These are phyloP conservation scores for Drosophila nigromelanica DNA, from an alignment of 1,140 invertebrate species.

Conservation along the genomic window DNA sequence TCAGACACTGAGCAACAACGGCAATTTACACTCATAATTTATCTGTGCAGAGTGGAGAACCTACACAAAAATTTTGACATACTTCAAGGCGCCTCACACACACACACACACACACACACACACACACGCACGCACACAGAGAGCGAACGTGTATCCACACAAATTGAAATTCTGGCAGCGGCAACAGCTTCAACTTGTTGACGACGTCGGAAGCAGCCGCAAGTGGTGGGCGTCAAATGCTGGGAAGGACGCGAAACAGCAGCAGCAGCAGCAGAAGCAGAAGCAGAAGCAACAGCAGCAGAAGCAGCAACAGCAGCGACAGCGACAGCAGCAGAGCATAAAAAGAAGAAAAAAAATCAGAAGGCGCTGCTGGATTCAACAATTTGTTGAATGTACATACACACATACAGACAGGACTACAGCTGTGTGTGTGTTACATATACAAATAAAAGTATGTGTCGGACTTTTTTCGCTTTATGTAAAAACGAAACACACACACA, in stretches of 20 bases:
- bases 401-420: conserved; percentile 21
- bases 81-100: conserved; percentile 49
- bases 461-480: conserved; percentile 41
- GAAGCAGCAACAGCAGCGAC: conserved; percentile 16
- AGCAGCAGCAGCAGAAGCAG: conserved; percentile 15
- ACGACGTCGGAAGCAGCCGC: conserved; percentile 70
- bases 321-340: background rate
- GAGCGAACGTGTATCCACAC: conserved; percentile 9
- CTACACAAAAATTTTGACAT: conserved; percentile 53
- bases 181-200: conserved; percentile 81
- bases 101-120: background rate
- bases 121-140: conserved; percentile 3
- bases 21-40: conserved; percentile 58
- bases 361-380: conserved; percentile 70
- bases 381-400: conserved; percentile 78
- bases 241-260: conserved; percentile 26
- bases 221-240: conserved; percentile 63
- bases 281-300: conserved; percentile 16
- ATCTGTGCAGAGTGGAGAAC: conserved; percentile 26
- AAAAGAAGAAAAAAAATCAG: conserved; percentile 51
- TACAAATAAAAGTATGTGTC: conserved; percentile 47
- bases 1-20: conserved; percentile 48
- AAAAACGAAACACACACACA: conserved; percentile 38
- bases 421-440: conserved; percentile 49
- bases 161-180: conserved; percentile 56